Conservation (phyloP, 37 sponge, comb jelly and placozoan genomes). For the Haliclona indistincta region DNA sequence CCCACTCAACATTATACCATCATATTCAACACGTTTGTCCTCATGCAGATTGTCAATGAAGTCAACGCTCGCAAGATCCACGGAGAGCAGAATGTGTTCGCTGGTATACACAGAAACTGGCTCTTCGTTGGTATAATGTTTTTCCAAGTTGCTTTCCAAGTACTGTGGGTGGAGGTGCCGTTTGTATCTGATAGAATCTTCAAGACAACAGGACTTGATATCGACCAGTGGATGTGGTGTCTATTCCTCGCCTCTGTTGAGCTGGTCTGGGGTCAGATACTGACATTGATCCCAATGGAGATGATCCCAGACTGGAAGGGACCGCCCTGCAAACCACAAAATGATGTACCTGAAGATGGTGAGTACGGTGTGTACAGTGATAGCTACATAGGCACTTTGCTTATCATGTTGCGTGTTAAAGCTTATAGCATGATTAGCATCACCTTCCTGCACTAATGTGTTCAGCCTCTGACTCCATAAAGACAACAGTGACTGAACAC, state of each 20-base stretch:
- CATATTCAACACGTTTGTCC: slow-evolving; percentile 92
- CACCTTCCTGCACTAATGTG: no score
- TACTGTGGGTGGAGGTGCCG: slow-evolving; percentile 17
- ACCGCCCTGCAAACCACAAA: not conserved
- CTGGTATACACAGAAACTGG: slow-evolving; percentile 71
- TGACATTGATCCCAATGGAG: slow-evolving; percentile 10
- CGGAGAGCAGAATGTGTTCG: slow-evolving; percentile 89
- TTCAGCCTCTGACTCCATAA: no score
- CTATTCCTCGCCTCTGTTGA: slow-evolving; percentile 73
- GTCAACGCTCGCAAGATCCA: slow-evolving; percentile 92
- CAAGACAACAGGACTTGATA: slow-evolving; percentile 39
- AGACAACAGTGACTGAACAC: no score
- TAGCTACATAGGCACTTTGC: not conserved
- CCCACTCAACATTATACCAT: slow-evolving; percentile 85
- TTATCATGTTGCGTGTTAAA: not conserved
- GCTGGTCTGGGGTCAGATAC: slow-evolving; percentile 58
- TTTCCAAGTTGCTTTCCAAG: slow-evolving; percentile 51
- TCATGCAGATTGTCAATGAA: slow-evolving; percentile 96
- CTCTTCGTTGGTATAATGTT: slow-evolving; percentile 83
- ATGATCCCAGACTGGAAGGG: not conserved
- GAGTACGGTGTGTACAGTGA: slow-evolving; percentile 37
- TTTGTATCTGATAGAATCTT: slow-evolving; percentile 20
- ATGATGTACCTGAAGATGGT: not conserved
- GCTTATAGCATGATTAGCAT: not conserved
- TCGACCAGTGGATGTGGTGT: slow-evolving; percentile 89